A percentile compares a stretch with the other conserved stretches of the same genome.
Evolutionary conservation across 53 echinoderm and acorn worm species (phyloP).

Genomic region (Apostichopus leukothele): DNA sequence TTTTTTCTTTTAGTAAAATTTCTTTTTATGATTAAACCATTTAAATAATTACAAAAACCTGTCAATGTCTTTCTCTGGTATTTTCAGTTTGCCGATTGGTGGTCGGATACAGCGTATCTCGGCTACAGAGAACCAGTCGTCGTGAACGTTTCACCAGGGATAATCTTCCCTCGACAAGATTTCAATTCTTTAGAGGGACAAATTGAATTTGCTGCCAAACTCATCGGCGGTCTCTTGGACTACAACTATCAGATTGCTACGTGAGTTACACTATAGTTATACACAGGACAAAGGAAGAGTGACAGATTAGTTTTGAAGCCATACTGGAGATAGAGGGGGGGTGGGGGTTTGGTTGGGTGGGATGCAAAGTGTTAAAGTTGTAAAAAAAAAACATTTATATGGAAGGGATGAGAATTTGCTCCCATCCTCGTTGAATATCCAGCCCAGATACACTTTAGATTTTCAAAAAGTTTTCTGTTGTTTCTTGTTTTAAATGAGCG

Average conservation of each 20-base stretch:
- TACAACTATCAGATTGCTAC: constrained; percentile 92
- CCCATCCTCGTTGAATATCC: too few species aligned
- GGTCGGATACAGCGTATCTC: constrained; percentile 83
- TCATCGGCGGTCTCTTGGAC: constrained; percentile 81
- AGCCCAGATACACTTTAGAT: too few species aligned
- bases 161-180: constrained; percentile 70
- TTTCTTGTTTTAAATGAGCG: too few species aligned
- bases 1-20: background rate
- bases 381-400: too few species aligned
- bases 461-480: too few species aligned
- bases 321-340: too few species aligned
- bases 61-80: background rate
- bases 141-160: constrained; percentile 76
- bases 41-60: background rate
- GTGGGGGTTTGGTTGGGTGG: too few species aligned
- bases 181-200: constrained; percentile 68
- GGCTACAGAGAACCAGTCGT: constrained; percentile 80
- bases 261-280: constrained; percentile 50
- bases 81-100: constrained; percentile 90
- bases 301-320: too few species aligned
- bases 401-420: too few species aligned
- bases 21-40: background rate
- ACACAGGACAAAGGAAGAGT: too few species aligned
- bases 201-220: constrained; percentile 76
- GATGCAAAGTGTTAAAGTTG: too few species aligned